phyloP scores from a whole-genome alignment of 2,888 invertebrate genomes.

The Cataglyphis livida region DNA sequence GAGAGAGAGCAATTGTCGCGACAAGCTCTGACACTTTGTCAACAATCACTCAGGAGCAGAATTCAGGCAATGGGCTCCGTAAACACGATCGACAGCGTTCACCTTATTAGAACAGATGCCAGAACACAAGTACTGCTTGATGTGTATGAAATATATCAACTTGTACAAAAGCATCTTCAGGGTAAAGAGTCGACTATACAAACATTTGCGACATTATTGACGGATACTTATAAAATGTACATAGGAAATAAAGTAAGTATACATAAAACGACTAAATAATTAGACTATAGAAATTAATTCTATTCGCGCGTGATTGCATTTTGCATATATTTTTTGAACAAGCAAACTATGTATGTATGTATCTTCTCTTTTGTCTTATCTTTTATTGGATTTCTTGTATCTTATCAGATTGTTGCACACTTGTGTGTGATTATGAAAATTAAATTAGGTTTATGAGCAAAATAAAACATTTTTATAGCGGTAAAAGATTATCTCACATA shows the following conservation, averaged over 20 bases:
- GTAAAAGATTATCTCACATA: background rate
- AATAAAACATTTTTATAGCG: background rate
- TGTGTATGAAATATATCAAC: constrained; percentile 90
- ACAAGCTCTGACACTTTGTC: constrained; percentile 91
- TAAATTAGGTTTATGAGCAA: background rate
- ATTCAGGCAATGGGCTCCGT: constrained; percentile 86
- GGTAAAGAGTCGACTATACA: constrained; percentile 87
- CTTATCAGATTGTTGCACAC: background rate
- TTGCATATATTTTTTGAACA: background rate
- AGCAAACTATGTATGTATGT: background rate
- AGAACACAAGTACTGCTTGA: constrained; percentile 87
- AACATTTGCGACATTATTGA: constrained; percentile 88
- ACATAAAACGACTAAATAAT: background rate
- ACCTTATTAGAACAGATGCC: constrained; percentile 79
- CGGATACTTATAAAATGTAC: constrained; percentile 90
- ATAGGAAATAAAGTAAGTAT: constrained; percentile 87
- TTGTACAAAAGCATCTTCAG: constrained; percentile 88
- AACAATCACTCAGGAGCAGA: constrained; percentile 90
- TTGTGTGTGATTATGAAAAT: background rate
- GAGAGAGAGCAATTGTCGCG: constrained; percentile 94
- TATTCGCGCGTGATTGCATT: background rate
- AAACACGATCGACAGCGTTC: constrained; percentile 74
- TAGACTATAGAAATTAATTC: background rate
- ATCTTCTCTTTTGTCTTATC: background rate
- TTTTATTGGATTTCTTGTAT: background rate